Percentiles rank a stretch among this genome's conserved stretches.
These are phyloP conservation scores for Drosophila elegans DNA, from an alignment of 1,140 invertebrate genomes.

Conservation along the genomic window DNA sequence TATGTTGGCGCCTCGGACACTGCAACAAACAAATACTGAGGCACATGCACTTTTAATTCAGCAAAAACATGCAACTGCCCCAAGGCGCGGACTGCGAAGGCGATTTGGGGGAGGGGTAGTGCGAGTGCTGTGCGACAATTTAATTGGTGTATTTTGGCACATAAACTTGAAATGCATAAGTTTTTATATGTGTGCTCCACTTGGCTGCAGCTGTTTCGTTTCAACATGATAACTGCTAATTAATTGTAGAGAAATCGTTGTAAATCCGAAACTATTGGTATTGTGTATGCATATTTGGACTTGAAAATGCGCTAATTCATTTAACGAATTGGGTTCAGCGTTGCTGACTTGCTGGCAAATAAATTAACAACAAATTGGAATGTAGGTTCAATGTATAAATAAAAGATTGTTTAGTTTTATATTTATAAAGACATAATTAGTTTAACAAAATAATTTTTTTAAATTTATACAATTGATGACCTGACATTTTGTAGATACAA, in stretches of 20 bases:
- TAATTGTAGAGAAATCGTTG: constrained; percentile 30
- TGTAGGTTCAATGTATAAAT: too few relatives aligned
- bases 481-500: too few relatives aligned
- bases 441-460: too few relatives aligned
- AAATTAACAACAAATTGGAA: too few relatives aligned
- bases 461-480: too few relatives aligned
- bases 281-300: constrained; percentile 4
- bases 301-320: constrained; percentile 9
- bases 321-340: neutral
- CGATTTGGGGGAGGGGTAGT: constrained; percentile 8
- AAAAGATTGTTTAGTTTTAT: too few relatives aligned
- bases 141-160: constrained; percentile 73
- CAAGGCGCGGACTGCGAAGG: constrained; percentile 2
- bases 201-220: constrained; percentile 26
- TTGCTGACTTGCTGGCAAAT: neutral
- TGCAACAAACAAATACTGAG: constrained; percentile 49
- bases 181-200: constrained; percentile 33
- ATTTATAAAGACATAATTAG: too few relatives aligned
- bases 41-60: constrained; percentile 76
- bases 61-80: constrained; percentile 78
- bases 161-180: constrained; percentile 76
- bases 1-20: constrained; percentile 78
- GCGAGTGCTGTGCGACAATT: constrained; percentile 57
- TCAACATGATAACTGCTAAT: constrained; percentile 35
- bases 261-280: neutral